Base-by-base conservation (phyloP, 2,113 vertebrate species). In the Corythaeola cristata region DNA sequence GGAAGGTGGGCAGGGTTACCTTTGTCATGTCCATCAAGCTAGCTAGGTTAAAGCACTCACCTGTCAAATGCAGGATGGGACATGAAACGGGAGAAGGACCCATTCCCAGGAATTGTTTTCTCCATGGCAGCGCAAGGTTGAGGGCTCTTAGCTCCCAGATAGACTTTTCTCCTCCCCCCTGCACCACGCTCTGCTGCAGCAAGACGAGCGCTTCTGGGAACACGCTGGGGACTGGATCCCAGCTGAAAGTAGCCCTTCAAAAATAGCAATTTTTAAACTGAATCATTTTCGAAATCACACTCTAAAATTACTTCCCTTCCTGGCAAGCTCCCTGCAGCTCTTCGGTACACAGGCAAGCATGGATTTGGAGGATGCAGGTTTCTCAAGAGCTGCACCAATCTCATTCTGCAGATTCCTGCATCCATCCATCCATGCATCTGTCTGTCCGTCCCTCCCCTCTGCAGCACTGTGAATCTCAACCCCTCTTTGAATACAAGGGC, bases 211-310 rank as follows among this genome's bases (percentile, higher is more conserved):
- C 76, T 96, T 77, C 95, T 94, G 86, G 28, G 80, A 96, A 93
- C 80, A 77, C 30, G 59, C 83, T 69, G 92, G 52, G 78, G 91
- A 95, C 89, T 96, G 89, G 86, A 96, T 90, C 91, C 76, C 86
- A 93, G 91, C 80, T 95, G 93, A 97, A 96, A 96, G 96, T 96
- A 97, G 87, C 94, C 95, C 86, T 96, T 97, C 96, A 96, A 94
- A 97, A 96, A 96, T 96, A 95, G 94, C 86, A 87, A 30, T 95
- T 95, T 93, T 95, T 83, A 89, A 96, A 97, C 91, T 81, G 95
- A 95, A 96, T 92, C 89, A 95, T 91, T 97, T 92, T 89, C 77
- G 91, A 96, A 95, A 96, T 95, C 91, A 92, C 94, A 95, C 73
- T 95, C 91, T 97, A 96, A 96, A 97, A 96, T 96, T 94, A 96